phyloP scores from a whole-genome alignment of 2,888 invertebrate genomes.

The Campoplex nolae region DNA sequence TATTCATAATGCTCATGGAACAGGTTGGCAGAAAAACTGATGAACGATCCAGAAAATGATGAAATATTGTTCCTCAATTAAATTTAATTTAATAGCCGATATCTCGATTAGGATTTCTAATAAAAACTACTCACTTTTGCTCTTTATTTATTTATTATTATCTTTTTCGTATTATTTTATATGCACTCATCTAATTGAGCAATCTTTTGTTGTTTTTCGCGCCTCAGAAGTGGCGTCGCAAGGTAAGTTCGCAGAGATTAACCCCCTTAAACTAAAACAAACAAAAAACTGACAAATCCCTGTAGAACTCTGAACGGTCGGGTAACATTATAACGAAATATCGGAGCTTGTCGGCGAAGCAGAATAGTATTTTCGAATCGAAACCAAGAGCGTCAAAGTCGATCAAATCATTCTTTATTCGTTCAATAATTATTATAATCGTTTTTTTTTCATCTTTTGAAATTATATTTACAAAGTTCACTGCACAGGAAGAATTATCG shows the following conservation, averaged over 20 bases:
- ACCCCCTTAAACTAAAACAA: not conserved
- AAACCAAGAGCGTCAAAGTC: not conserved
- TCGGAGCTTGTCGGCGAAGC: slow-evolving; percentile 48
- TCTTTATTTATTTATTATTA: slow-evolving; percentile 21
- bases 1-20: slow-evolving; percentile 23
- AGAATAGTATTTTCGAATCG: slow-evolving; percentile 24
- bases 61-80: not conserved
- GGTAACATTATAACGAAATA: slow-evolving; percentile 3
- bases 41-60: slow-evolving; percentile 12
- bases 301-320: slow-evolving; percentile 49
- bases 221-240: slow-evolving; percentile 83
- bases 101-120: slow-evolving; percentile 27
- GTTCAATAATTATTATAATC: not conserved
- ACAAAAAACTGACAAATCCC: slow-evolving; percentile 26
- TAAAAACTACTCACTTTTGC: slow-evolving; percentile 5
- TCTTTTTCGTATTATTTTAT: slow-evolving; percentile 37
- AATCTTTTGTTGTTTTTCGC: slow-evolving; percentile 81
- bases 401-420: not conserved
- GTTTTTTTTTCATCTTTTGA: not conserved
- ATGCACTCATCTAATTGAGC: slow-evolving; percentile 76
- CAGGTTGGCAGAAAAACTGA: slow-evolving; percentile 20
- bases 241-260: slow-evolving; percentile 79
- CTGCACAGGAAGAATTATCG: not conserved
- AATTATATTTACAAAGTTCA: not conserved
- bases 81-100: slow-evolving; percentile 18